Conservation (phyloP, 2,888 invertebrate species). For the Hyposoter dolosus region DNA sequence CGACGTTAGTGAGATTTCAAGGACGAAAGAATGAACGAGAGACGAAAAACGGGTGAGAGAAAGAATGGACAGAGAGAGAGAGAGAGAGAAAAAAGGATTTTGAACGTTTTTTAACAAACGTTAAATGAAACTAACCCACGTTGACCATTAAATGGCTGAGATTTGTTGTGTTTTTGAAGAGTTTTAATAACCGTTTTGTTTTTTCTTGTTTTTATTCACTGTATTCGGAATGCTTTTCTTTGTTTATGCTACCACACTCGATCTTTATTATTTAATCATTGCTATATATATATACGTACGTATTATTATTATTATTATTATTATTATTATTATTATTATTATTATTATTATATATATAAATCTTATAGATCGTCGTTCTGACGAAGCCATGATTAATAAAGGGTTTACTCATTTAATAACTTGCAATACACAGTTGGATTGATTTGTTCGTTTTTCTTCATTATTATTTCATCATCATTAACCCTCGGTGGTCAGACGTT, state of each 20-base stretch:
- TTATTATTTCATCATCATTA: slow-evolving; percentile 30
- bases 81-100: slow-evolving; percentile 63
- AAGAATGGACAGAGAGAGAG: slow-evolving; percentile 45
- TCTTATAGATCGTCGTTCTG: slow-evolving; percentile 28
- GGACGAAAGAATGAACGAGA: slow-evolving; percentile 48
- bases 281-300: slow-evolving; percentile 37
- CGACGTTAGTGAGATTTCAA: slow-evolving; percentile 74
- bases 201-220: slow-evolving; percentile 76
- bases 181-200: slow-evolving; percentile 82
- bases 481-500: too few species aligned
- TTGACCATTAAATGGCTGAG: slow-evolving; percentile 81
- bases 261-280: slow-evolving; percentile 55
- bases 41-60: slow-evolving; percentile 60
- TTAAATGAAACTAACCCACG: slow-evolving; percentile 79
- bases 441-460: slow-evolving; percentile 30
- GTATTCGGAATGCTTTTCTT: slow-evolving; percentile 82
- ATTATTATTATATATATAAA: slow-evolving; percentile 21
- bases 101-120: slow-evolving; percentile 68
- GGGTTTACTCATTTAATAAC: slow-evolving; percentile 76
- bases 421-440: slow-evolving; percentile 59
- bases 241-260: slow-evolving; percentile 72
- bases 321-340: too few species aligned
- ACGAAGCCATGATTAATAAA: slow-evolving; percentile 63
- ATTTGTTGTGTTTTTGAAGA: slow-evolving; percentile 84
- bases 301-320: too few species aligned